phyloP scores from a whole-genome alignment of 2,113 vertebrate species.

The Hystrix cristata region DNA sequence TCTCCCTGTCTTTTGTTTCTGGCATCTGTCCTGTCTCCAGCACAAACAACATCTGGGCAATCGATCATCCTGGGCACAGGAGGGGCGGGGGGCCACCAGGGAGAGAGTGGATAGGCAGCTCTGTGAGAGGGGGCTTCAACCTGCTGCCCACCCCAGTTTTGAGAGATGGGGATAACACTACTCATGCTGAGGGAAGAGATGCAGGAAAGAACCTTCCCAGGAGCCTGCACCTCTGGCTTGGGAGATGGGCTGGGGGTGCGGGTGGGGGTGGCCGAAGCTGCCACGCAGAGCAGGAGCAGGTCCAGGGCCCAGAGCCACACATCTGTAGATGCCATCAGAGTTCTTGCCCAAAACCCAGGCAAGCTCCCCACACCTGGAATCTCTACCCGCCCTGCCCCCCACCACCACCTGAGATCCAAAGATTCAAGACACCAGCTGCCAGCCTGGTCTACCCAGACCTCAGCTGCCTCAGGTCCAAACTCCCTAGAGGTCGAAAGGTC shows the following conservation, averaged over 20 bases:
- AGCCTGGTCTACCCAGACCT: not conserved
- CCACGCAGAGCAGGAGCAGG: constrained; percentile 63
- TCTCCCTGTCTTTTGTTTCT: constrained; percentile 71
- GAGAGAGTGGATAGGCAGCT: not conserved
- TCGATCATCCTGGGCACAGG: constrained; percentile 75
- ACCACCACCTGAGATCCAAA: not conserved
- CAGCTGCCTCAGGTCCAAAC: not conserved
- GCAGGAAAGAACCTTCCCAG: not conserved
- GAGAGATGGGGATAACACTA: not conserved
- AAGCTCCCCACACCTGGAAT: constrained; percentile 74
- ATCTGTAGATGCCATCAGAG: constrained; percentile 82
- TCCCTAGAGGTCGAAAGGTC: not conserved
- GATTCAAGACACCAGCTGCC: constrained; percentile 10
- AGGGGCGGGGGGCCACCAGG: constrained; percentile 10
- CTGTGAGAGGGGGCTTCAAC: not conserved
- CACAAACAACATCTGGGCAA: constrained; percentile 85
- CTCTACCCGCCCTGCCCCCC: not conserved
- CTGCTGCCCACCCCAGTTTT: not conserved
- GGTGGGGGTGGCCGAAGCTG: constrained; percentile 36
- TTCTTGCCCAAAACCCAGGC: constrained; percentile 53
- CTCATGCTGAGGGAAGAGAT: not conserved
- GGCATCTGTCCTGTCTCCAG: constrained; percentile 73
- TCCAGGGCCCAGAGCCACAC: constrained; percentile 77
- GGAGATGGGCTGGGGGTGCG: not conserved
- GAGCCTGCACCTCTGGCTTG: not conserved